Percentiles rank a stretch among this genome's conserved stretches.
phyloP scores from a whole-genome alignment of 2,888 invertebrate genomes.

The Drosophila suboccidentalis region DNA sequence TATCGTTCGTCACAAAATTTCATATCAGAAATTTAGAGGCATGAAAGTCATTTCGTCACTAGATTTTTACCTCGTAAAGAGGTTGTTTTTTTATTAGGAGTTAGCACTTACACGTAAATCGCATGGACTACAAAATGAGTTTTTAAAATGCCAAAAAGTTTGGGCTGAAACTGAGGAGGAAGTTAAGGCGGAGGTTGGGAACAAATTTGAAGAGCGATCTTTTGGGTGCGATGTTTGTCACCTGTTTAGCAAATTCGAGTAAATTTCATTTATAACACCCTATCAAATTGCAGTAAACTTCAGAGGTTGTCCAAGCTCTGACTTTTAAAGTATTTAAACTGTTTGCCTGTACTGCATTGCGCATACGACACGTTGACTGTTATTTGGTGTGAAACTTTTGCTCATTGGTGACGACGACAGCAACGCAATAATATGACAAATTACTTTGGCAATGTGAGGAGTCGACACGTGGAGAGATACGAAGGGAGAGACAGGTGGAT shows the following conservation, averaged over 20 bases:
- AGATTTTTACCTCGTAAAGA: too few relatives aligned
- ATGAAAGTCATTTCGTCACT: too few relatives aligned
- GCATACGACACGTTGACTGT: constrained; percentile 36
- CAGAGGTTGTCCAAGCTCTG: constrained; percentile 15
- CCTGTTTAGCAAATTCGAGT: constrained; percentile 47
- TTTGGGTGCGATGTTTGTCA: constrained; percentile 47
- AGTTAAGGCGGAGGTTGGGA: neutral
- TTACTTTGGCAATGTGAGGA: constrained; percentile 53
- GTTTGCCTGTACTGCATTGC: constrained; percentile 22
- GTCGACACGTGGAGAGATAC: constrained; percentile 5
- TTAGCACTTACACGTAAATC: neutral
- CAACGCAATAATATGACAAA: constrained; percentile 65
- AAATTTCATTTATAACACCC: constrained; percentile 55
- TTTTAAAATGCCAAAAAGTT: constrained; percentile 63
- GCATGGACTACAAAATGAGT: constrained; percentile 38
- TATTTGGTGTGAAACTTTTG: constrained; percentile 23
- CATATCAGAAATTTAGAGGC: too few relatives aligned
- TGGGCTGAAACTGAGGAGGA: neutral
- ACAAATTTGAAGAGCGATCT: constrained; percentile 27
- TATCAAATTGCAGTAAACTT: constrained; percentile 45
- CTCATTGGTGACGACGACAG: constrained; percentile 31
- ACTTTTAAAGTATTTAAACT: constrained; percentile 50
- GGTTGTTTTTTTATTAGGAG: too few relatives aligned
- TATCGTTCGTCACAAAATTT: too few relatives aligned
- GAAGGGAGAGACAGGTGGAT: constrained; percentile 6